Base-by-base conservation (phyloP, 2,797 vertebrate species). In the Amphiprion clarkii region DNA sequence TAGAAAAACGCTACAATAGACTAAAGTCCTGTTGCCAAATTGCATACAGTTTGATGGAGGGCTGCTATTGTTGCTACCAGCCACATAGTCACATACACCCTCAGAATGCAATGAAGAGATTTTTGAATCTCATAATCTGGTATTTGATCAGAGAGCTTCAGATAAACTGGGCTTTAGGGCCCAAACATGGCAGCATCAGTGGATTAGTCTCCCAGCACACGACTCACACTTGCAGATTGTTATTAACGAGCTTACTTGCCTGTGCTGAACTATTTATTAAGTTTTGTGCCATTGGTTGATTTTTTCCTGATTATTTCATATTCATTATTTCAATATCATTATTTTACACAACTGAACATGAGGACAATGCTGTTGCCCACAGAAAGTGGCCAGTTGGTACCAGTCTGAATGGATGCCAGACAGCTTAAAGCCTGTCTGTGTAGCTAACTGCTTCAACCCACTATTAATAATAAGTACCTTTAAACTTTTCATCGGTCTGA, bases 401-500 rank as follows among this genome's bases (percentile, higher is more conserved):
- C 42, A 10, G 14, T 48, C 25, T 54, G 60, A 52, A 49, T 69
- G 51, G 54, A 56, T 55, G 36, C 57, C 69, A 89, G 70, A 68
- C 76, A 65, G 76, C 81, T 75, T 23, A 57, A 69, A 78, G 63
- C 54, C 31, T 7, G 23, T 56, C 67, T 82, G 40, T 58, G 40
- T 33, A 56, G 65, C 62, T 55, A 51, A 44, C 58, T 68, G 48
- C 36, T 60, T 55, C 53, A 44, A 2, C 58, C 58, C 46, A 33
- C 55, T 75, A 25, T 71, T 70, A 48, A 39, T 66, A 48, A 67
- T 78, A 69, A 66, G 21, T 9, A 33, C 73, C 62, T 80, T 67
- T 62, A 67, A 78, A 87, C 59, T 56, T 59, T 55, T 68, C 66
- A 36, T 83, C 76, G 61, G 63, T 68, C 71, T 77, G 73, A 87